phyloP scores from a whole-genome alignment of 2,113 vertebrate genomes.

The Trogon melanurus region DNA sequence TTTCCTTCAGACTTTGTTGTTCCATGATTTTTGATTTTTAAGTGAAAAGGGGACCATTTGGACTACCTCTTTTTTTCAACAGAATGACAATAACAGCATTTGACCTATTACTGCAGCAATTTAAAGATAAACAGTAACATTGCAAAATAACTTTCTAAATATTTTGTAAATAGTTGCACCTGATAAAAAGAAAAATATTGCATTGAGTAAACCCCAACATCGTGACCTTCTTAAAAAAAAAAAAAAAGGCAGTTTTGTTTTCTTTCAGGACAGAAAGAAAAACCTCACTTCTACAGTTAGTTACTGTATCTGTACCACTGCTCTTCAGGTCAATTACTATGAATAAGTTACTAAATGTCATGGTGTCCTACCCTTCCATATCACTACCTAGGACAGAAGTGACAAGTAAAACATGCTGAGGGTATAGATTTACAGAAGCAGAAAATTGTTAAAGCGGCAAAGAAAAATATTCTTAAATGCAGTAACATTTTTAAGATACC shows the following conservation, averaged over 20 bases:
- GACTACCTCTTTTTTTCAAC: background rate
- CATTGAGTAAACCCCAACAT: background rate
- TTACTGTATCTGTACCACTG: background rate
- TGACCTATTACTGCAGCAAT: background rate
- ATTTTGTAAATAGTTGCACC: background rate
- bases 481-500: conserved; percentile 68
- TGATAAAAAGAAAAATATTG: background rate
- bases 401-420: background rate
- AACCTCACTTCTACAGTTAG: background rate
- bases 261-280: background rate
- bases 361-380: background rate
- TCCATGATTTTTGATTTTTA: background rate
- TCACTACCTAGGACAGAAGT: background rate
- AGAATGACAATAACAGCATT: background rate
- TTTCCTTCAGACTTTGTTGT: background rate
- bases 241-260: too few relatives aligned
- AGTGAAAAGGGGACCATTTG: background rate
- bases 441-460: background rate
- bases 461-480: background rate
- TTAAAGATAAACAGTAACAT: background rate
- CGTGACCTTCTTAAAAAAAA: background rate
- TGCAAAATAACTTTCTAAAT: background rate
- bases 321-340: background rate
- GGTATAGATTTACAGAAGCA: background rate
- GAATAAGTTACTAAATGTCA: background rate